phyloP scores from a whole-genome alignment of 2,797 vertebrate species.

The Acipenser transmontanus region DNA sequence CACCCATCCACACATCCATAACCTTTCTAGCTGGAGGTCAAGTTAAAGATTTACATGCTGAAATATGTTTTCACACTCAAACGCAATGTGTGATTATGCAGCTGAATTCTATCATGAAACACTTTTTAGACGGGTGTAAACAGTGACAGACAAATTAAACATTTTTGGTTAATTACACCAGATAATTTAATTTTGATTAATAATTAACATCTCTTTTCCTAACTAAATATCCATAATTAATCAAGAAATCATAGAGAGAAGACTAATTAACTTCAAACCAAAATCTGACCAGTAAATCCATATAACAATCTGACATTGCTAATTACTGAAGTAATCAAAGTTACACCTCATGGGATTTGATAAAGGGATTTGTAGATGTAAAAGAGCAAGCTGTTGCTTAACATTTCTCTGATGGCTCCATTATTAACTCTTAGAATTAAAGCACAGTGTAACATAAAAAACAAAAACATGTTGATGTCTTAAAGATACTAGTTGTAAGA shows the following conservation, averaged over 20 bases:
- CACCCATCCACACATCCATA: too few relatives aligned
- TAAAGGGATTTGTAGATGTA: conserved; percentile 69
- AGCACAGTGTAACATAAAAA: not conserved
- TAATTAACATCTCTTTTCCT: conserved; percentile 97
- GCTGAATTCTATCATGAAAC: not conserved
- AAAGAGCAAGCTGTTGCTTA: conserved; percentile 50
- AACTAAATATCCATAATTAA: conserved; percentile 99
- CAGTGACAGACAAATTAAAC: conserved; percentile 43
- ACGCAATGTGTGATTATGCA: not conserved
- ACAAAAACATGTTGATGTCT: too few relatives aligned
- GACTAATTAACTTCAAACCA: conserved; percentile 99
- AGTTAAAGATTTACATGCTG: too few relatives aligned
- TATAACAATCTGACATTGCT: conserved; percentile 88
- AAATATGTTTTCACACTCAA: not conserved
- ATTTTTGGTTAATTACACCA: conserved; percentile 83
- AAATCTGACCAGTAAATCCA: conserved; percentile 98
- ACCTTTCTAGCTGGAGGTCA: too few relatives aligned
- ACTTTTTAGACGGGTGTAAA: conserved; percentile 10
- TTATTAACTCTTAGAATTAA: conserved; percentile 34
- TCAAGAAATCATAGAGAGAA: conserved; percentile 94
- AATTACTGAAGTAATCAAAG: conserved; percentile 98
- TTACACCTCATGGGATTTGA: conserved; percentile 83
- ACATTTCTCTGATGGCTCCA: conserved; percentile 59
- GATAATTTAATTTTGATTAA: conserved; percentile 98
- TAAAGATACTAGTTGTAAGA: too few relatives aligned